Evolutionary conservation across 2,888 invertebrate genomes (phyloP).

Genomic region (Ferdinandea cuprea): DNA sequence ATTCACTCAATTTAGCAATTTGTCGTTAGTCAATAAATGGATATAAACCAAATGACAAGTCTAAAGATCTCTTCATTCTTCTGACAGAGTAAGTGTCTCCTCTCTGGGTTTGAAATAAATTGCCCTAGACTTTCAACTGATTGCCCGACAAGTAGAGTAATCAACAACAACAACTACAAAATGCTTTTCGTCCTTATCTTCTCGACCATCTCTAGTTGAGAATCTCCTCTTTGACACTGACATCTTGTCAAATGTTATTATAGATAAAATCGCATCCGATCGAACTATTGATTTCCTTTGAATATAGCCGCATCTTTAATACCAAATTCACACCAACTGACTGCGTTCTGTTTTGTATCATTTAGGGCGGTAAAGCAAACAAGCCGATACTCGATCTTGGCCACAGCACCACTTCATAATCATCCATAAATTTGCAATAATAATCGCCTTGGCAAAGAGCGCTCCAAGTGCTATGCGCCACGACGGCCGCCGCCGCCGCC

Average conservation of each 20-base stretch:
- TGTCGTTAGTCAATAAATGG: neutral
- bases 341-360: neutral
- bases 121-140: slow-evolving; percentile 9
- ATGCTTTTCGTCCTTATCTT: slow-evolving; percentile 4
- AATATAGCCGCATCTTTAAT: slow-evolving; percentile 27
- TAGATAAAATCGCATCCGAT: slow-evolving; percentile 37
- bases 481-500: slow-evolving; percentile 1
- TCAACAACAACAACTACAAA: neutral
- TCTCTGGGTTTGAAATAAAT: slow-evolving; percentile 3
- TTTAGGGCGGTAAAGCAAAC: slow-evolving; percentile 46
- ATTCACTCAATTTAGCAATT: neutral
- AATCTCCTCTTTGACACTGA: slow-evolving; percentile 39
- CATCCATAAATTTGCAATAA: slow-evolving; percentile 72
- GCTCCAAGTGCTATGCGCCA: slow-evolving; percentile 46
- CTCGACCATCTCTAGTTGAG: slow-evolving; percentile 27
- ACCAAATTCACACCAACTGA: slow-evolving; percentile 28
- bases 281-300: slow-evolving; percentile 47
- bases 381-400: slow-evolving; percentile 14
- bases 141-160: slow-evolving; percentile 8
- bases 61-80: neutral
- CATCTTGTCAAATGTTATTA: slow-evolving; percentile 65
- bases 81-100: slow-evolving; percentile 44
- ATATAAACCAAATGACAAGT: neutral
- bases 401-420: slow-evolving; percentile 63
- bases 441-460: slow-evolving; percentile 28